A percentile compares a stretch with the other conserved stretches of the same genome.
Conservation (phyloP, 64 coral and sea anemone species). For the Pocillopora damicornis region DNA sequence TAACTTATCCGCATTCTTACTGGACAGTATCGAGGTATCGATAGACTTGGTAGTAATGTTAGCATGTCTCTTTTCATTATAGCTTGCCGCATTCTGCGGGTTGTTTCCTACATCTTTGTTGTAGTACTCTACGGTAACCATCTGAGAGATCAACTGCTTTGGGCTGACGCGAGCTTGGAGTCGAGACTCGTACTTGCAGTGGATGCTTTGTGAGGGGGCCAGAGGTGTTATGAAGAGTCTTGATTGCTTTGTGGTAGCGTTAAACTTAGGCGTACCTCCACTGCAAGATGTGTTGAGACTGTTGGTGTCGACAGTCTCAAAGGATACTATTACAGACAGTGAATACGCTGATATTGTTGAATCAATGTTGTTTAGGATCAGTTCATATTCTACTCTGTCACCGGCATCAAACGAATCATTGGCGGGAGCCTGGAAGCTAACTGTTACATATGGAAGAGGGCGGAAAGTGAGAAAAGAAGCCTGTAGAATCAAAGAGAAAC, state of each 20-base stretch:
- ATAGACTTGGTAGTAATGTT: slow-evolving; percentile 37
- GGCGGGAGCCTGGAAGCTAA: slow-evolving; percentile 5
- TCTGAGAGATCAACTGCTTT: slow-evolving; percentile 49
- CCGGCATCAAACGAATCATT: slow-evolving; percentile 53
- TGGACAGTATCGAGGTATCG: slow-evolving; percentile 40
- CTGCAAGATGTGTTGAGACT: slow-evolving; percentile 8
- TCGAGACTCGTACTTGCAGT: slow-evolving; percentile 36
- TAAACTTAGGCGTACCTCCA: background rate
- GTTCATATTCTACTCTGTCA: slow-evolving; percentile 58
- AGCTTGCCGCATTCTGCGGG: slow-evolving; percentile 44
- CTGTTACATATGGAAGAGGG: slow-evolving; percentile 44
- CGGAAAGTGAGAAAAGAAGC: slow-evolving; percentile 65
- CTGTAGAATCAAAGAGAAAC: slow-evolving; percentile 24
- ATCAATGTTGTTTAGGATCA: slow-evolving; percentile 42
- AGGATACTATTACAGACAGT: slow-evolving; percentile 25
- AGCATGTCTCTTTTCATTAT: slow-evolving; percentile 26
- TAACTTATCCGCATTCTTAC: slow-evolving; percentile 42
- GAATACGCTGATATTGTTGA: slow-evolving; percentile 40
- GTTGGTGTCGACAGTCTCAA: slow-evolving; percentile 34
- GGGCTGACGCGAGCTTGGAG: slow-evolving; percentile 43
- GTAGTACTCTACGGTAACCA: slow-evolving; percentile 50
- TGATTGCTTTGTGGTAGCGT: background rate
- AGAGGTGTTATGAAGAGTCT: background rate
- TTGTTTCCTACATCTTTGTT: background rate
- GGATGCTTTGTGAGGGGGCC: slow-evolving; percentile 5